Base-by-base conservation (phyloP, 2,797 vertebrate genomes). In the Epinephelus coioides region DNA sequence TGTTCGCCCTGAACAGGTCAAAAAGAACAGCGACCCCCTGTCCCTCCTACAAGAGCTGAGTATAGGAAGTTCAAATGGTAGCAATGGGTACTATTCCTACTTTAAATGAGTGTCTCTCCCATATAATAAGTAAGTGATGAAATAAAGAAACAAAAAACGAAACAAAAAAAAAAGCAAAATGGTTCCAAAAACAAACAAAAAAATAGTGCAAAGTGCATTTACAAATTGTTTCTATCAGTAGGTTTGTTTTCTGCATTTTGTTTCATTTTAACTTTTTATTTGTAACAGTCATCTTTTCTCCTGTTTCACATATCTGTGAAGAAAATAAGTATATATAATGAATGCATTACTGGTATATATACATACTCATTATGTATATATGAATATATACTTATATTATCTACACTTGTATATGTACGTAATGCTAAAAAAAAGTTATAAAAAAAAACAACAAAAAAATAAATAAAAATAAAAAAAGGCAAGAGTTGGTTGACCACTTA, bases 51-150 rank as follows among this genome's bases (percentile, higher is more conserved):
- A 99, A 93, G 97, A 99, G 95, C 97, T 99, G 92, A 99, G 97
- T 95, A 97, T 99, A 96, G 97, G 98, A 94, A 98, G 98, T 96
- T 97, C 98, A 91, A 97, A 98, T 71, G 97, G 97, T 97, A 98
- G 97, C 97, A 99, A 99, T 84, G 98, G 98, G 94, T 99, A 99
- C 96, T 99, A 99, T 94, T 99, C 98, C 88, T 99, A 99, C 96
- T 99, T 99, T 96, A 98, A 99, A 96, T 99, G 95, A 98, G 94
- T 94, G 74, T 89, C 69, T 79, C 61, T 81, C 82, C 60, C 30
- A 62, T 30, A 55, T 83, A 61, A 70, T 57, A 60, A 81, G 62
- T 86, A 86, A 85, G 62, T 68, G 40, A 83, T 72, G 47, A 84
- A 77, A 83, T 40, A 60, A 63, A 84, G 87, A 88, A 30, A 30